Conservation (phyloP, 2,888 invertebrate genomes). For the Microctonus aethiopoides region DNA sequence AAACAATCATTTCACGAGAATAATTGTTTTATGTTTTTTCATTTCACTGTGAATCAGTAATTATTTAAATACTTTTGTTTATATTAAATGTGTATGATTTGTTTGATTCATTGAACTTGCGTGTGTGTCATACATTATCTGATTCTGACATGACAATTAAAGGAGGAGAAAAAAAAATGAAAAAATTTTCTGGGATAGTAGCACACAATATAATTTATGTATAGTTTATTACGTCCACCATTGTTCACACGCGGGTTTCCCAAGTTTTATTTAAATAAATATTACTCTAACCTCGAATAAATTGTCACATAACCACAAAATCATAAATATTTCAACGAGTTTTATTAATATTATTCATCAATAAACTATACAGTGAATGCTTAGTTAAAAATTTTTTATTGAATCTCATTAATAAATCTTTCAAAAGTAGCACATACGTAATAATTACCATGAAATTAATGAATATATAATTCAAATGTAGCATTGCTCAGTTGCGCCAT, state of each 20-base stretch:
- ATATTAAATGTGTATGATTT: background rate
- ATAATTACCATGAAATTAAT: too few species aligned
- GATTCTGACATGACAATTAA: background rate
- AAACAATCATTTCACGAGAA: background rate
- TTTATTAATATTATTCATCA: background rate
- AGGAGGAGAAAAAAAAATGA: background rate
- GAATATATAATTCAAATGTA: too few species aligned
- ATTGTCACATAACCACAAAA: background rate
- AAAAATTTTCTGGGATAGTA: slow-evolving; percentile 1
- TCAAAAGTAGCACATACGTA: too few species aligned
- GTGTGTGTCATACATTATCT: background rate
- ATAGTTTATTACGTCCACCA: background rate
- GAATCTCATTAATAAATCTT: background rate
- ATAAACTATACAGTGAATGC: background rate
- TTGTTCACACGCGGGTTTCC: background rate
- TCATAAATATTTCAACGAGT: background rate
- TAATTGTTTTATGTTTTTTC: background rate
- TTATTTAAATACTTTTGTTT: background rate
- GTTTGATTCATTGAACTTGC: background rate
- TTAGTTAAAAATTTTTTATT: background rate
- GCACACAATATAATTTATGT: background rate
- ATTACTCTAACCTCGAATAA: background rate
- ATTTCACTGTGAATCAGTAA: background rate
- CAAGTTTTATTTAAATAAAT: background rate
- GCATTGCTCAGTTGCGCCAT: slow-evolving; percentile 44